Evolutionary conservation across 1,140 invertebrate genomes (phyloP).

Genomic region (Solenopsis invicta): DNA sequence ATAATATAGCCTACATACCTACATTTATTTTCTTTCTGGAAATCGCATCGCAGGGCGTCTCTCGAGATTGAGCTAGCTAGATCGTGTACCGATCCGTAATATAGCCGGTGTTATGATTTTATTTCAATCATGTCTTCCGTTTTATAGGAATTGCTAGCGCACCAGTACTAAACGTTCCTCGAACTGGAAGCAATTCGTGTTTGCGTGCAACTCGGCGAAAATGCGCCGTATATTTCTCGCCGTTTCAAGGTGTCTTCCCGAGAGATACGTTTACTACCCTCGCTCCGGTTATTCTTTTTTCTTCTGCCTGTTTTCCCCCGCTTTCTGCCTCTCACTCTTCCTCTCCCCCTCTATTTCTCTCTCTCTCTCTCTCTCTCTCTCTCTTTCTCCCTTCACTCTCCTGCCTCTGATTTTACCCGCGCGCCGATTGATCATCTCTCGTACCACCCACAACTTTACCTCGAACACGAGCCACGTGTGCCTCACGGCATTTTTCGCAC

Average conservation of each 20-base stretch:
- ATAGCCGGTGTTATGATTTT: slow-evolving; percentile 44
- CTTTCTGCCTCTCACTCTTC: not conserved
- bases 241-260: slow-evolving; percentile 68
- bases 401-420: slow-evolving; percentile 17
- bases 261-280: slow-evolving; percentile 71
- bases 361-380: not conserved
- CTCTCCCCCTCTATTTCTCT: slow-evolving; percentile 13
- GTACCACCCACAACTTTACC: slow-evolving; percentile 56
- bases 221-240: slow-evolving; percentile 72
- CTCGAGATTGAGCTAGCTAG: not conserved
- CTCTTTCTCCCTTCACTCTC: slow-evolving; percentile 8
- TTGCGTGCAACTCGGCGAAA: slow-evolving; percentile 65
- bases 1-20: not conserved
- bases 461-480: slow-evolving; percentile 54
- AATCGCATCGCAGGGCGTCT: slow-evolving; percentile 10
- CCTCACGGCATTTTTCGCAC: slow-evolving; percentile 67
- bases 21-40: not conserved
- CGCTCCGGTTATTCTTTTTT: slow-evolving; percentile 45
- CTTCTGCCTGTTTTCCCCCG: not conserved
- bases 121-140: slow-evolving; percentile 50
- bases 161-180: slow-evolving; percentile 54
- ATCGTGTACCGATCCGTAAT: slow-evolving; percentile 1
- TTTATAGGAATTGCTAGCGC: slow-evolving; percentile 49
- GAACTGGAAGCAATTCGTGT: slow-evolving; percentile 59
- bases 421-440: slow-evolving; percentile 60